Base-by-base conservation (phyloP, 2,797 vertebrate genomes). In the Brachyrhaphis roseni region DNA sequence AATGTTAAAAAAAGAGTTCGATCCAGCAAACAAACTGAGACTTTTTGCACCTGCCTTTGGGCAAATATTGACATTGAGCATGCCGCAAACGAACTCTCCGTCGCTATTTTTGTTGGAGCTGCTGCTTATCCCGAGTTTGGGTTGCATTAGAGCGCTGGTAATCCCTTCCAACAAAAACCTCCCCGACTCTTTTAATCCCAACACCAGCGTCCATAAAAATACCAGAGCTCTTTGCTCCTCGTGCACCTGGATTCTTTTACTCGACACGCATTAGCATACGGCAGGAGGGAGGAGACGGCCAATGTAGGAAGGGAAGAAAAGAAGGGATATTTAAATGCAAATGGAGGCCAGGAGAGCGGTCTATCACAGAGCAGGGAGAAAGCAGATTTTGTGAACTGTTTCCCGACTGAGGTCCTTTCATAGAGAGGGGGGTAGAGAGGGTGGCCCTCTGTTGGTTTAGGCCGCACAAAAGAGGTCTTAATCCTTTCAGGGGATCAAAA, bases 401-500 rank as follows among this genome's bases (percentile, higher is more conserved):
- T 97, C 96, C 96, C 84, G 95, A 95, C 97, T 95, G 83, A 95
- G 96, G 94, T 93, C 96, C 94, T 94, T 95, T 95, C 93, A 93
- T 76, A 23, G 87, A 83, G 80, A 28, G 84, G 91, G 90, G 95
- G 51, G 23, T 26, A 95, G 95, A 95, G 96, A 95, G 93, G 92
- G 92, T 86, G 95, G 96, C 93, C 95, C 95, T 92, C 90, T 98
- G 98, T 99, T 99, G 97, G 97, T 98, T 98, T 98, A 97, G 95
- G 94, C 91, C 79, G 90, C 95, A 98, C 97, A 99, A 98, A 98
- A 95, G 96, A 95, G 94, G 92, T 95, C 95, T 94, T 98, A 97
- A 98, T 98, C 97, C 96, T 97, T 98, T 98, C 96, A 97, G 96
- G 96, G 96, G 95, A 97, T 96, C 95, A 96, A 97, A 97, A 97